Conservation (phyloP, 2,797 vertebrate species). For the Mormyrops attenuatus region DNA sequence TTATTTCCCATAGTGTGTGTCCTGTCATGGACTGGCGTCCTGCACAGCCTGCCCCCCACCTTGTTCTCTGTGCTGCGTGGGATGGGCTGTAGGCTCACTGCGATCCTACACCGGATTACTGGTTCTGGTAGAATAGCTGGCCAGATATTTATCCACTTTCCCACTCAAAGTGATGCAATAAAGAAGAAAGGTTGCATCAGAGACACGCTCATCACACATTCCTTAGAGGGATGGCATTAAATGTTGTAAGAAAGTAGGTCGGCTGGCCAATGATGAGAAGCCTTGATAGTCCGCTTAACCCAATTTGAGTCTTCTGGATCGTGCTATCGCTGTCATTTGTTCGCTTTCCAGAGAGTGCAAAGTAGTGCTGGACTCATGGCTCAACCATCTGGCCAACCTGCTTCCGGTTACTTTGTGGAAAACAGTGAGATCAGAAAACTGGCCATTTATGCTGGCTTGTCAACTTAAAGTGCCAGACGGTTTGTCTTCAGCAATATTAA, state of each 20-base stretch:
- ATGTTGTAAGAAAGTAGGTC: background rate
- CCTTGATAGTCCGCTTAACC: background rate
- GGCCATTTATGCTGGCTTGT: background rate
- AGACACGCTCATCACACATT: background rate
- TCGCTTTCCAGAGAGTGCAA: background rate
- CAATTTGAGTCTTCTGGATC: background rate
- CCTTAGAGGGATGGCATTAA: background rate
- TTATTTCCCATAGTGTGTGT: background rate
- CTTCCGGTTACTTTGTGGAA: background rate
- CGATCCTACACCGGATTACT: background rate
- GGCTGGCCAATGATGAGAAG: background rate
- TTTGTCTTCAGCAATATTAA: background rate
- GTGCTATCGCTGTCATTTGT: conserved; percentile 13
- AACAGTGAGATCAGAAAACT: background rate
- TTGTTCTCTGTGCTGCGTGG: background rate
- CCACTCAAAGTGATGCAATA: background rate
- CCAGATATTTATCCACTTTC: background rate
- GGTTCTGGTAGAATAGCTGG: background rate
- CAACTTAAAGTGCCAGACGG: background rate
- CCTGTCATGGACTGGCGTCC: background rate
- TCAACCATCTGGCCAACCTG: background rate
- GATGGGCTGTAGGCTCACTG: background rate
- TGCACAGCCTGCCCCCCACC: background rate
- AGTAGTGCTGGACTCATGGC: background rate
- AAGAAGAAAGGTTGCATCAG: background rate